These are phyloP conservation scores for Hartigia nigra DNA, from an alignment of 2,888 invertebrate genomes.

Conservation along the genomic window DNA sequence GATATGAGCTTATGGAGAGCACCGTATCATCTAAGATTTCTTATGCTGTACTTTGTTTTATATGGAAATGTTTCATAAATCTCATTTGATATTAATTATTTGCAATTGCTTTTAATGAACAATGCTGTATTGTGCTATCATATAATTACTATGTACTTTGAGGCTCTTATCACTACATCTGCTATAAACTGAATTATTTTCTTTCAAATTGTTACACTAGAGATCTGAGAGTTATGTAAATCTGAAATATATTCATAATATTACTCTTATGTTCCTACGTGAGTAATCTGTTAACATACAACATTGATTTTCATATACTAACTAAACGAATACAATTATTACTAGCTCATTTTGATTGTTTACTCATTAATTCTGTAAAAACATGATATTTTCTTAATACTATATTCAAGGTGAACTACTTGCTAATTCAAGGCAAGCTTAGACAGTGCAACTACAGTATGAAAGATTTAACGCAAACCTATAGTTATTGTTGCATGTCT, in stretches of 20 bases:
- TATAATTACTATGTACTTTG: background rate
- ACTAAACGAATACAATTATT: background rate
- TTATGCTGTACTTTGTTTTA: background rate
- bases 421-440: slow-evolving; percentile 32
- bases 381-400: slow-evolving; percentile 3
- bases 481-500: background rate
- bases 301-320: background rate
- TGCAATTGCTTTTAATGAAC: background rate
- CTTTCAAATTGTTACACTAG: background rate
- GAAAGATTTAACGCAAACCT: background rate
- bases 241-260: background rate
- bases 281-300: background rate
- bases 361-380: background rate
- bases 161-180: background rate
- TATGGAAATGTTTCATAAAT: background rate
- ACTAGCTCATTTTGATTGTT: background rate
- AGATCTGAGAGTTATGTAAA: background rate
- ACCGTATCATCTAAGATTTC: background rate
- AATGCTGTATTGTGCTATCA: background rate
- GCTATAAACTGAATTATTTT: background rate
- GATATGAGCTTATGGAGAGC: background rate
- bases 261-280: background rate
- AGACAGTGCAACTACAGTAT: background rate
- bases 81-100: background rate
- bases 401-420: slow-evolving; percentile 39